Evolutionary conservation across 2,113 vertebrate genomes (phyloP), one percentile per base, ranked within the genome.

Genomic region (Syngnathus typhle): DNA sequence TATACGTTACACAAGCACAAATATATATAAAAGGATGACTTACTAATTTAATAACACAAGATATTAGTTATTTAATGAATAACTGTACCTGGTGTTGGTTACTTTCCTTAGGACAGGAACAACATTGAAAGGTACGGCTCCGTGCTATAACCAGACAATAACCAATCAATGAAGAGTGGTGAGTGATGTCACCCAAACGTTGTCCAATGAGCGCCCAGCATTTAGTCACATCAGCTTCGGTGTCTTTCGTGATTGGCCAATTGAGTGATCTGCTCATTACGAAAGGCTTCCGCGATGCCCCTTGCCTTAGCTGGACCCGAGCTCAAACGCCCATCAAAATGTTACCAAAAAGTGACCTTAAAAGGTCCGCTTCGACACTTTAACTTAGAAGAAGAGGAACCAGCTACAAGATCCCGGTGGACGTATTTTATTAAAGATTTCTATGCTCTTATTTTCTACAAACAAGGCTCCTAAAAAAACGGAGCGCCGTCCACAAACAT

Each of bases 221-320:
- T n/a, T 0, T 47, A 46, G 64, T 79, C 81, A 81, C 75, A 71
- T 72, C 60, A 84, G 64, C 21, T 37, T 32, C 58, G 39, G 65
- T 67, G 0, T 72, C 46, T 6, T 49, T 16, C 69, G 39, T 68
- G 56, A 92, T 91, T 92, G 90, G 90, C 41, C 70, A 39, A 46
- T 39, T 6, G 62, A 8, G 32, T 65, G 68, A 88, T 91, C 89
- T 89, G 90, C 4, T 89, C 90, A 91, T 91, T 86, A 89, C 58
- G 56, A 55, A 23, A 54, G 5, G 6, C 38, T 9, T 6, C 46
- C 1, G 5, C 23, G 13, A 64, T 65, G 38, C 27, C 27, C 27
- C 27, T 32, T 32, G 27, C 38, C 15, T 27, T 10, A 41, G 32
- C 56, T 47, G 72, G 66, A 43, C 5, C 19, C 15, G 38, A 18